Conservation (phyloP, 1,140 invertebrate species). For the Heterodera carotae region DNA sequence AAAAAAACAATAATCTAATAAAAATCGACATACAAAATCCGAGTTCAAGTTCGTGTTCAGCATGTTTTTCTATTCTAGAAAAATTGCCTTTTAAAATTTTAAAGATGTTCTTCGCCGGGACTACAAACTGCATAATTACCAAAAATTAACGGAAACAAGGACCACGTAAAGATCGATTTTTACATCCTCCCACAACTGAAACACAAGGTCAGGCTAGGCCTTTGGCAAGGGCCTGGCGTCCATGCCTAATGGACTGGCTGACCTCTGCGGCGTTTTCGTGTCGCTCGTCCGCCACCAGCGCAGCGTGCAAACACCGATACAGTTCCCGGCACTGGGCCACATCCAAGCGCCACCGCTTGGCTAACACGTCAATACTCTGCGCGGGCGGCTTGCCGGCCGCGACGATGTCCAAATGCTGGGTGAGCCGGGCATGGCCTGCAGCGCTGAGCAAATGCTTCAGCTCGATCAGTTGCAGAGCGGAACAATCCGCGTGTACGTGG, state of each 20-base stretch:
- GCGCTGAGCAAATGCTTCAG: slow-evolving; percentile 46
- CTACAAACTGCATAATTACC: too few species aligned
- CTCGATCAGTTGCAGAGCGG: slow-evolving; percentile 37
- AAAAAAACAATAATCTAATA: too few species aligned
- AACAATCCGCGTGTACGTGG: slow-evolving; percentile 39
- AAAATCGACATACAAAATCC: too few species aligned
- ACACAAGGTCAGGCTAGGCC: too few species aligned
- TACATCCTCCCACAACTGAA: too few species aligned
- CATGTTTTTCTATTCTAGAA: too few species aligned
- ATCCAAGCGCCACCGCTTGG: slow-evolving; percentile 35
- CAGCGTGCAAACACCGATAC: slow-evolving; percentile 43
- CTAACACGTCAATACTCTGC: slow-evolving; percentile 43
- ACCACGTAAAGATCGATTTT: too few species aligned
- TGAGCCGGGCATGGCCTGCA: slow-evolving; percentile 40
- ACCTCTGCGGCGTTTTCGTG: slow-evolving; percentile 53
- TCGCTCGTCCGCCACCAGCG: slow-evolving; percentile 42
- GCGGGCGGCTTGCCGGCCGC: neutral
- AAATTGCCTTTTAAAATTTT: too few species aligned
- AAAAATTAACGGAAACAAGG: too few species aligned
- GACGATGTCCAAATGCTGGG: slow-evolving; percentile 34
- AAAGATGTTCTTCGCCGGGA: too few species aligned
- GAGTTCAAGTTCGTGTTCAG: too few species aligned
- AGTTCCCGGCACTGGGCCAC: slow-evolving; percentile 47
- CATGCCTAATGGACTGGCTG: slow-evolving; percentile 36
- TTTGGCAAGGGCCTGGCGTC: neutral